These are phyloP conservation scores for Drosophila mayri DNA, from an alignment of 1,140 invertebrate genomes.

Conservation along the genomic window DNA sequence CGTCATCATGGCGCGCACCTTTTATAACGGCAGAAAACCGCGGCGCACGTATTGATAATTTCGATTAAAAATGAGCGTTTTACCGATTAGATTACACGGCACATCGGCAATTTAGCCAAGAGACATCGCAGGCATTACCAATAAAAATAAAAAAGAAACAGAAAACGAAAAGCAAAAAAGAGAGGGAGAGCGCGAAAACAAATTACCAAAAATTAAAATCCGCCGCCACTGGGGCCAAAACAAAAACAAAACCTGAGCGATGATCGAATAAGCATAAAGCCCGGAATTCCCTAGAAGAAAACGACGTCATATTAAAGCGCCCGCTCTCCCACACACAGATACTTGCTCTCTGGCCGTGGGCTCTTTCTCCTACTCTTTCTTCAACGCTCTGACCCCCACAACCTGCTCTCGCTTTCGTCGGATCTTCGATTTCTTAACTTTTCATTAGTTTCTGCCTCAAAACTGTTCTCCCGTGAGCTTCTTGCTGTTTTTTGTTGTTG, in stretches of 20 bases:
- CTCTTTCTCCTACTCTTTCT: constrained; percentile 13
- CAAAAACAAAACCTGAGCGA: constrained; percentile 61
- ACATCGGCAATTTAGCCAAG: constrained; percentile 38
- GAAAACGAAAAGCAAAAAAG: constrained; percentile 1
- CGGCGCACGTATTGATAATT: constrained; percentile 70
- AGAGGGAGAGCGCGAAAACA: constrained; percentile 29
- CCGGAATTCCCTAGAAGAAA: constrained; percentile 74
- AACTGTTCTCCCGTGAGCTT: constrained; percentile 17
- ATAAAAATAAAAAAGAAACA: constrained; percentile 38
- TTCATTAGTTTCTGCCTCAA: constrained; percentile 47
- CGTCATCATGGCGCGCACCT: constrained; percentile 25
- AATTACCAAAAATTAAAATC: constrained; percentile 57
- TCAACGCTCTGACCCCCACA: constrained; percentile 2
- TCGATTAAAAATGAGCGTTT: constrained; percentile 59
- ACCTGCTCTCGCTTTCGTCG: constrained; percentile 66
- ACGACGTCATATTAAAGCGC: constrained; percentile 70
- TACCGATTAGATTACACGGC: constrained; percentile 73
- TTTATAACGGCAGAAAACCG: constrained; percentile 32
- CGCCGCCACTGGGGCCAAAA: constrained; percentile 58
- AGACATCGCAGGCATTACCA: constrained; percentile 38
- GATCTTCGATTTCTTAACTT: constrained; percentile 57
- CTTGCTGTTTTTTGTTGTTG: constrained; percentile 27
- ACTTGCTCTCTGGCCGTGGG: constrained; percentile 2
- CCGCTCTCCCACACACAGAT: constrained; percentile 19
- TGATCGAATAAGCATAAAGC: constrained; percentile 83